Base-by-base conservation (phyloP, 2,888 invertebrate species). In the Cephus rjabovi region DNA sequence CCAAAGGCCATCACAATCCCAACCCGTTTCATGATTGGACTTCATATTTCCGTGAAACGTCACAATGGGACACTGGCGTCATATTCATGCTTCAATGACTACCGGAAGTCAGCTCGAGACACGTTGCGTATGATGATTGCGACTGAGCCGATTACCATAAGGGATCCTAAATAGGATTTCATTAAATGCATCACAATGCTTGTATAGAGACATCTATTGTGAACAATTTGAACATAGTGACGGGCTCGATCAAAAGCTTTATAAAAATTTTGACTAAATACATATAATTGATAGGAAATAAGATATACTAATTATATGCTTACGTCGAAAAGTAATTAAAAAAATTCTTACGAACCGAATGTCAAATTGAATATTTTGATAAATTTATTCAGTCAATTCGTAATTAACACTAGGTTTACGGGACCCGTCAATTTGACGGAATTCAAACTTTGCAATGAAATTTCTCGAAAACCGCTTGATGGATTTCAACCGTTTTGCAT, bases 81-180 rank as follows among this genome's bases (percentile, higher is more conserved):
- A 77, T 77, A 77, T 75, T 30, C 74, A 77, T 77, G 77, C 75
- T 75, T 40, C 70, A 77, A 40, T 75, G 77, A 35, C 12, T 71
- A 35, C 40, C 77, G 75, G 77, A 75, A 77, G 75, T 71, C 37
- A 37, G n/a, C 74, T 37, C 69, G 56, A 34, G 75, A 75, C 56
- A 75, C 75, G 33, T 35, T 34, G 35, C n/a, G 77, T 75, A 70
- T 69, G n/a, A 56, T 56, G 56, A 56, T 56, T 56, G 56, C 15
- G 56, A 56, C 56, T 9, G 23, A 56, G 9, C 23, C 56, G 56
- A 56, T 23, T 23, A 56, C 15, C 56, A 23, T 56, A 56, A 56
- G 23, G 56, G 56, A 56, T 56, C 56, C 56, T 23, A 56, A 6
- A 56, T 23, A 23, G 56, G 56, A 56, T 9, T 56, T 56, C 56